Base-by-base conservation (phyloP, 1,140 invertebrate genomes). In the Palaemon carinicauda region DNA sequence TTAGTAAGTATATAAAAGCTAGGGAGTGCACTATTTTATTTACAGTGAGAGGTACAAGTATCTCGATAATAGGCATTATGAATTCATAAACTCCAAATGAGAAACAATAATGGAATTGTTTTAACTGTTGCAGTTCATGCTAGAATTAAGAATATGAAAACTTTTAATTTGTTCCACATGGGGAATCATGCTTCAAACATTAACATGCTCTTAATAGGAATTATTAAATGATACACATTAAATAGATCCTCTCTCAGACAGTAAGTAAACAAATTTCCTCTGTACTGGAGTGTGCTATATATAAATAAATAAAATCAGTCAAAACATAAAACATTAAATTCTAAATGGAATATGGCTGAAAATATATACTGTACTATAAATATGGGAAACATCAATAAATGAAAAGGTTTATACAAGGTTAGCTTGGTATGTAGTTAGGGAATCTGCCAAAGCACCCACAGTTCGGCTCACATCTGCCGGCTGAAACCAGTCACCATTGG, bases 31-130 rank as follows among this genome's bases (percentile, higher is more conserved):
- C 74, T 83, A 83, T 83, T 56, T 56, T 83, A 83, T 83, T 77
- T 83, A 83, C 82, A 83, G 82, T 83, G 82, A 75, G 75, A 75
- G 82, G 82, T 75, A 83, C 82, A 83, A 75, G 54, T 80, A 60
- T 80, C 56, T 80, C 41, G 78, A 56, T 60, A 31, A 80, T 80
- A 80, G 78, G 78, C 78, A 56, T 80, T 80, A 80, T 80, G 31
- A 80, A 33, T 60, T 80, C 33, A 9, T 33, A 80, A 80, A 80
- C 78, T 80, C 56, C 56, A 80, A 80, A 80, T 80, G 21, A 79
- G 78, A 80, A 54, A 80, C 78, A 80, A 80, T 80, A 80, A 80
- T 80, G 78, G 78, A 80, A 80, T 80, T 27, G 78, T 54, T 80
- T 80, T 56, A 80, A 80, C 56, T 31, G 56, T 80, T 80, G 78